A percentile compares a stretch with the other conserved stretches of the same genome.
Evolutionary conservation across 2,797 vertebrate genomes (phyloP).

Genomic region (Sebastes hubbsi): DNA sequence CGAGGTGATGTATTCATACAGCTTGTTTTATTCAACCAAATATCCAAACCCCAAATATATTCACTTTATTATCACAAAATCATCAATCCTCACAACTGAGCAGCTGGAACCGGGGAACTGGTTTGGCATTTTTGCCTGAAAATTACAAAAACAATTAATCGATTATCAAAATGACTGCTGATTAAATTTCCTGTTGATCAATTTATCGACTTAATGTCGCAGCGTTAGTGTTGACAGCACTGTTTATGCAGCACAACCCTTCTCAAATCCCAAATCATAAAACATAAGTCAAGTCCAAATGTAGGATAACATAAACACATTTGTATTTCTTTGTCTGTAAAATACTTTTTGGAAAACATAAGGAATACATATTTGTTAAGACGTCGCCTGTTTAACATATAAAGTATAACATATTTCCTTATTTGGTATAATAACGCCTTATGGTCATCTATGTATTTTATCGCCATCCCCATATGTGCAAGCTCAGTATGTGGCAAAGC

Average conservation of each 20-base stretch:
- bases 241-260: not conserved
- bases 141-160: not conserved
- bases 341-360: not conserved
- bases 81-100: not conserved
- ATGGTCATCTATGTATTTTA: not conserved
- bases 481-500: not conserved
- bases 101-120: not conserved
- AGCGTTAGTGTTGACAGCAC: no score
- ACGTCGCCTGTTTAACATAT: not conserved
- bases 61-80: not conserved
- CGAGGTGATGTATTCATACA: not conserved
- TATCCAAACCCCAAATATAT: not conserved
- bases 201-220: not conserved
- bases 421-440: not conserved
- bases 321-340: not conserved
- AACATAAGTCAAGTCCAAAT: not conserved
- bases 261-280: not conserved
- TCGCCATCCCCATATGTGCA: not conserved
- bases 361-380: not conserved
- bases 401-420: not conserved
- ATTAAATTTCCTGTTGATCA: not conserved
- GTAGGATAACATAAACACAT: not conserved
- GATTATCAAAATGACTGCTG: not conserved
- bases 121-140: not conserved
- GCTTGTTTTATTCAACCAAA: not conserved